Percentiles rank a stretch among this genome's conserved stretches.
These are phyloP conservation scores for Arctopsyche grandis DNA, from an alignment of 1,140 invertebrate genomes.

Conservation along the genomic window DNA sequence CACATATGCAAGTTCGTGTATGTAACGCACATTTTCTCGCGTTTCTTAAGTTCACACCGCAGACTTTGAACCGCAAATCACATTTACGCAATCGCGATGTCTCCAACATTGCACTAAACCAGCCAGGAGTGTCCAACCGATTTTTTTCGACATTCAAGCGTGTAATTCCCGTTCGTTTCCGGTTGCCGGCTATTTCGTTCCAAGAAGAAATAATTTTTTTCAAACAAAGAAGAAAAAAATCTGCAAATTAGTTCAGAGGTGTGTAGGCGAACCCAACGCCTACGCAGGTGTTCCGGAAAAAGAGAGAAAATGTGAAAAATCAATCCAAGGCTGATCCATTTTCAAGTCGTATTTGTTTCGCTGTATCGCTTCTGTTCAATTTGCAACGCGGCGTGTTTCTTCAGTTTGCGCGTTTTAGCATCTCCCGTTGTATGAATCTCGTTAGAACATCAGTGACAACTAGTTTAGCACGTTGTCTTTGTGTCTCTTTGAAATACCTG, in stretches of 20 bases:
- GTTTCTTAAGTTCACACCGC: neutral
- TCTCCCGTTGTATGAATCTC: neutral
- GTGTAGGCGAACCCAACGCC: neutral
- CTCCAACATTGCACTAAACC: neutral
- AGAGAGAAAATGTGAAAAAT: neutral
- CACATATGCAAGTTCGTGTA: neutral
- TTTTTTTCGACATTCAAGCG: neutral
- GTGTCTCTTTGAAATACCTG: neutral
- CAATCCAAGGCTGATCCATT: slow-evolving; percentile 7
- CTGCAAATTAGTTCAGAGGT: no score
- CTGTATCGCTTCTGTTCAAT: neutral
- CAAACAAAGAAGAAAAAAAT: no score
- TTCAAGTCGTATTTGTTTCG: slow-evolving; percentile 4
- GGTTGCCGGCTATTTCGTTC: neutral
- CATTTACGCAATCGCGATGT: neutral
- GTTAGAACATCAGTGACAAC: neutral
- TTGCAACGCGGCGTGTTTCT: no score
- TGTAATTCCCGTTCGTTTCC: neutral
- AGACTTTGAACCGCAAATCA: slow-evolving; percentile 7
- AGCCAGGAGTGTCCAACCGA: neutral
- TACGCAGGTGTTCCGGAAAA: neutral
- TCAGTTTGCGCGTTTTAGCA: neutral
- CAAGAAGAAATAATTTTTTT: no score
- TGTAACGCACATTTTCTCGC: neutral
- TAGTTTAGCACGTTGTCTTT: neutral